These are phyloP conservation scores for Gallirallus australis DNA, from an alignment of 2,797 vertebrate genomes.

Conservation along the genomic window DNA sequence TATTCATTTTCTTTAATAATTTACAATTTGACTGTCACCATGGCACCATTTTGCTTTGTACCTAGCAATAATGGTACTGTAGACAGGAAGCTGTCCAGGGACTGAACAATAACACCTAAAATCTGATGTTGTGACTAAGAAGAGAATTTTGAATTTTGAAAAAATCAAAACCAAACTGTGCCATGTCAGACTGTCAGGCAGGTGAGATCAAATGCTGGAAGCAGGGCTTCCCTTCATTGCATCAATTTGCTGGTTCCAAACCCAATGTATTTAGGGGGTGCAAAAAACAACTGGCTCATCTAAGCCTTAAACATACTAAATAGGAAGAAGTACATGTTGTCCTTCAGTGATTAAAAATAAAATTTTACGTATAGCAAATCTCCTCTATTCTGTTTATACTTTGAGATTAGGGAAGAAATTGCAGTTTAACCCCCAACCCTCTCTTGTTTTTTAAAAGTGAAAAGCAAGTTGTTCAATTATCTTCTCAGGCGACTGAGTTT, in stretches of 20 bases:
- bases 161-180: not conserved
- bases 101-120: not conserved
- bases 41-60: not conserved
- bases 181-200: not conserved
- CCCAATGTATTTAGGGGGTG: not conserved
- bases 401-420: not conserved
- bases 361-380: not conserved
- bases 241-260: not conserved
- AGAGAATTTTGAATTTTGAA: not conserved
- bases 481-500: not conserved
- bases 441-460: not conserved
- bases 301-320: not conserved
- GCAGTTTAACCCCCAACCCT: not conserved
- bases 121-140: not conserved
- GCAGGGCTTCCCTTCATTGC: not conserved
- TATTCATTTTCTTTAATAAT: slow-evolving; percentile 45
- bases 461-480: not conserved
- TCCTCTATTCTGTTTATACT: not conserved
- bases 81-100: not conserved
- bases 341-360: not conserved
- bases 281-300: not conserved
- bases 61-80: not conserved
- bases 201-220: not conserved
- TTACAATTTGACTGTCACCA: not conserved
- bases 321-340: not conserved